phyloP scores from a whole-genome alignment of 2,113 vertebrate genomes.

The Cyrtonyx montezumae region DNA sequence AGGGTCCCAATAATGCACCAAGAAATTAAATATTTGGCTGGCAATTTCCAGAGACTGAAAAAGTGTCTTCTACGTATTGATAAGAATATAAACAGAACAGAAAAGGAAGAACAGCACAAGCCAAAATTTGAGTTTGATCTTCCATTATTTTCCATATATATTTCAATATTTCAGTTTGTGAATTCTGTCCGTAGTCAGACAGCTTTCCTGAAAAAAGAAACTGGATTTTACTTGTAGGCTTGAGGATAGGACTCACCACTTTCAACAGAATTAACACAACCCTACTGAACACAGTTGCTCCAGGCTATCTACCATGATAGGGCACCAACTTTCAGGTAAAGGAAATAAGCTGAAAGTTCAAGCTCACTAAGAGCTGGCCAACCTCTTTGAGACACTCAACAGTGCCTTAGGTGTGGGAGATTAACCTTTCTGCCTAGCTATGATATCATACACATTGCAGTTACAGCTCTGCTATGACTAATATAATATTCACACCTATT shows the following conservation, averaged over 20 bases:
- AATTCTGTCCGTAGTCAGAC: not conserved
- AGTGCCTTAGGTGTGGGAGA: not conserved
- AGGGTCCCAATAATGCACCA: not conserved
- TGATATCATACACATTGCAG: not conserved
- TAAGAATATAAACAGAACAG: not conserved
- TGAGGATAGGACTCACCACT: not conserved
- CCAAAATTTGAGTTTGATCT: not conserved
- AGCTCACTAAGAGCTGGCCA: not conserved
- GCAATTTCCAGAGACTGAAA: not conserved
- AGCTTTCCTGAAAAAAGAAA: not conserved
- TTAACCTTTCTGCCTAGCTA: not conserved
- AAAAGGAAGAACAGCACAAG: not conserved
- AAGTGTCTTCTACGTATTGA: fast-evolving
- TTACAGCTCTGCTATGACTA: not conserved
- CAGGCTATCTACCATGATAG: fast-evolving
- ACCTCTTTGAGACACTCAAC: not conserved
- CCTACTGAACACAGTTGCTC: not conserved
- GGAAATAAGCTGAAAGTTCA: not conserved
- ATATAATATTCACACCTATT: fast-evolving
- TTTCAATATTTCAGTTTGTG: not conserved
- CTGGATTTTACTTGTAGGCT: not conserved
- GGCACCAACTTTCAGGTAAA: not conserved
- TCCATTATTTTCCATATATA: not conserved
- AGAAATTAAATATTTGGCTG: not conserved
- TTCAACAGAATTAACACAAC: not conserved